Conservation (phyloP, 2,113 vertebrate genomes). For the Caranx melampygus region DNA sequence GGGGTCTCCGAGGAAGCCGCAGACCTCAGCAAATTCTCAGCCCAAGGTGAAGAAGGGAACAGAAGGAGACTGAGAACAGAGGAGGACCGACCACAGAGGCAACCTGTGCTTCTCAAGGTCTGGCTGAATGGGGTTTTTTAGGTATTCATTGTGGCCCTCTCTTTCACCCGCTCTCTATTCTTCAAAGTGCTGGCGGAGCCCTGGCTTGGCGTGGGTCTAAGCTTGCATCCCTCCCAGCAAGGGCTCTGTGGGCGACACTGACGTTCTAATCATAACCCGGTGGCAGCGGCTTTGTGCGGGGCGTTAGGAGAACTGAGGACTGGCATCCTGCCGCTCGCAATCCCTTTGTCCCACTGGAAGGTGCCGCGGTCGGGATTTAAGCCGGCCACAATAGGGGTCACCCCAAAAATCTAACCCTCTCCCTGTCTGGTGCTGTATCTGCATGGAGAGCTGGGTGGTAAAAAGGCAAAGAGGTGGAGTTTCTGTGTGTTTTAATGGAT, state of each 20-base stretch:
- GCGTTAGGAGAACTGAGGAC: slow-evolving; percentile 70
- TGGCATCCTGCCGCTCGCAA: slow-evolving; percentile 73
- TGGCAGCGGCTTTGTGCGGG: slow-evolving; percentile 75
- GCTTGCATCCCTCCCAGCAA: slow-evolving; percentile 72
- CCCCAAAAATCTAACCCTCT: slow-evolving; percentile 63
- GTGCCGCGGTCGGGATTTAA: slow-evolving; percentile 77
- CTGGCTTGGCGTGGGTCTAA: slow-evolving; percentile 77
- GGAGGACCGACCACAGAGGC: slow-evolving; percentile 66
- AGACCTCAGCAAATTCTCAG: slow-evolving; percentile 81
- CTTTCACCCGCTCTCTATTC: slow-evolving; percentile 67
- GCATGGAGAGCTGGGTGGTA: slow-evolving; percentile 5
- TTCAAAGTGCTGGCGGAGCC: slow-evolving; percentile 65
- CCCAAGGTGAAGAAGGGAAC: slow-evolving; percentile 66
- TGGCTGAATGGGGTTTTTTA: slow-evolving; percentile 73
- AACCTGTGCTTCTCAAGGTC: slow-evolving; percentile 77
- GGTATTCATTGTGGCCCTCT: slow-evolving; percentile 82
- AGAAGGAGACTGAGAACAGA: slow-evolving; percentile 64
- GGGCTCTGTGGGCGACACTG: slow-evolving; percentile 66
- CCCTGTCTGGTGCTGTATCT: slow-evolving; percentile 22
- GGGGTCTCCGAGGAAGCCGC: slow-evolving; percentile 67
- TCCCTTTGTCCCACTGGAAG: slow-evolving; percentile 76
- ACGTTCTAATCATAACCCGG: slow-evolving; percentile 81
- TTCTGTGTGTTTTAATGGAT: slow-evolving; percentile 2
- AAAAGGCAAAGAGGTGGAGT: background rate
- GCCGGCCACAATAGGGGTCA: slow-evolving; percentile 64